phyloP scores from a whole-genome alignment of 2,888 invertebrate species.

The Homarus gammarus region DNA sequence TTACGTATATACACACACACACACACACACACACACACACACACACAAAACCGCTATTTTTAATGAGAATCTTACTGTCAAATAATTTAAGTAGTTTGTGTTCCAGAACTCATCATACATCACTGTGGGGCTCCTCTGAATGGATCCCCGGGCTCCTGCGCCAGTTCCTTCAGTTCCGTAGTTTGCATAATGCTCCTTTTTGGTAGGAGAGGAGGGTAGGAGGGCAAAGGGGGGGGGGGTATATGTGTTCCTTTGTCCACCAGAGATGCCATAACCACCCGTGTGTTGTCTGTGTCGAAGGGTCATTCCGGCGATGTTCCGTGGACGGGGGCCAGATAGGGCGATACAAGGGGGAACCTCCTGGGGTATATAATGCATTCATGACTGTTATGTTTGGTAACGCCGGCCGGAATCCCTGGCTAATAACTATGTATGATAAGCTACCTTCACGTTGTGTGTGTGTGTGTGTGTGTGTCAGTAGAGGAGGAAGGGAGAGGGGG shows the following conservation, averaged over 20 bases:
- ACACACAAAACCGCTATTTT: constrained; percentile 25
- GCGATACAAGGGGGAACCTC: constrained; percentile 16
- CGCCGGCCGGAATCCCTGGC: constrained; percentile 1
- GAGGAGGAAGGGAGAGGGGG: neutral
- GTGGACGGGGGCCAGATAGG: neutral
- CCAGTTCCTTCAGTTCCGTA: constrained; percentile 38
- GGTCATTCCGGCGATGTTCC: neutral
- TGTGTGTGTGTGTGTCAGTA: neutral
- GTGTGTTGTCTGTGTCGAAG: neutral
- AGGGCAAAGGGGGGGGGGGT: neutral
- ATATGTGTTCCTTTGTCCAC: neutral
- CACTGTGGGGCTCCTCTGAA: constrained; percentile 25
- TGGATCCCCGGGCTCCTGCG: constrained; percentile 20
- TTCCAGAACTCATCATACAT: constrained; percentile 43
- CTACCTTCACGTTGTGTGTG: neutral
- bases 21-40: too few relatives aligned
- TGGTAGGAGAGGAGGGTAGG: too few relatives aligned
- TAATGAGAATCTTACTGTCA: constrained; percentile 32
- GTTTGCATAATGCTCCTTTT: constrained; percentile 52
- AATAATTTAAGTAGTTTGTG: constrained; percentile 50
- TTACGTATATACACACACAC: neutral
- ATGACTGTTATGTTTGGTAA: constrained; percentile 28
- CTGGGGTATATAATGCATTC: constrained; percentile 23
- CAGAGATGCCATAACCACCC: neutral
- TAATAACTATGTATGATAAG: constrained; percentile 31